These are phyloP conservation scores for Julus scandinavius DNA, from an alignment of 2,888 invertebrate species.

Conservation along the genomic window DNA sequence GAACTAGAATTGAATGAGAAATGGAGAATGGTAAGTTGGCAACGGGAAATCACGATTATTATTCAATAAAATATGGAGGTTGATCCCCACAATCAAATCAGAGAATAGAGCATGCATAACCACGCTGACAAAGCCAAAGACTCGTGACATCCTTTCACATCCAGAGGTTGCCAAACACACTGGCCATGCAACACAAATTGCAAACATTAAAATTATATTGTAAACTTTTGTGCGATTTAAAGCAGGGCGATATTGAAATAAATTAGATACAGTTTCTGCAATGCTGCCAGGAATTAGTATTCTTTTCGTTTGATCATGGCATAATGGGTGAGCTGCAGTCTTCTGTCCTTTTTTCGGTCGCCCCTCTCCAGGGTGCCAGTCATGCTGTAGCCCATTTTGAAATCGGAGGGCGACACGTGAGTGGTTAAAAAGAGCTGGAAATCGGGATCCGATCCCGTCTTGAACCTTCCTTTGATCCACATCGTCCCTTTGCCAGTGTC, in stretches of 20 bases:
- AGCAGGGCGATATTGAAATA: not conserved
- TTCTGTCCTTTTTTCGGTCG: slow-evolving; percentile 76
- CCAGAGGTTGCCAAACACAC: no score
- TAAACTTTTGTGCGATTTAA: not conserved
- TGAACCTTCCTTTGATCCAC: slow-evolving; percentile 82
- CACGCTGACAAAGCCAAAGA: not conserved
- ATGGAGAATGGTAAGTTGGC: not conserved
- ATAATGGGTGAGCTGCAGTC: slow-evolving; percentile 86
- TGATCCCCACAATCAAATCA: not conserved
- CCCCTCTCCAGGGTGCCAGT: slow-evolving; percentile 86
- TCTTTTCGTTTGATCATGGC: slow-evolving; percentile 85
- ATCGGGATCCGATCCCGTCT: slow-evolving; percentile 77
- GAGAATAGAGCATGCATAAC: not conserved
- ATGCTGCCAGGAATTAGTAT: slow-evolving; percentile 64
- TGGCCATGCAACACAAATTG: not conserved
- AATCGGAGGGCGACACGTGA: slow-evolving; percentile 85
- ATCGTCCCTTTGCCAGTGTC: slow-evolving; percentile 82
- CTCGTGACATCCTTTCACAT: slow-evolving; percentile 26
- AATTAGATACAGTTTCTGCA: not conserved
- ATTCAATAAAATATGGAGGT: not conserved
- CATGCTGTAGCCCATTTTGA: slow-evolving; percentile 90
- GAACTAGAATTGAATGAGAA: not conserved
- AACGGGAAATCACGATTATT: not conserved
- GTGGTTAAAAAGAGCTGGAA: slow-evolving; percentile 84
- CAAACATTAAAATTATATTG: not conserved